Evolutionary conservation across 2,113 vertebrate species (phyloP), one percentile per base, ranked within the genome.

Genomic region (Rhinichthys klamathensis): DNA sequence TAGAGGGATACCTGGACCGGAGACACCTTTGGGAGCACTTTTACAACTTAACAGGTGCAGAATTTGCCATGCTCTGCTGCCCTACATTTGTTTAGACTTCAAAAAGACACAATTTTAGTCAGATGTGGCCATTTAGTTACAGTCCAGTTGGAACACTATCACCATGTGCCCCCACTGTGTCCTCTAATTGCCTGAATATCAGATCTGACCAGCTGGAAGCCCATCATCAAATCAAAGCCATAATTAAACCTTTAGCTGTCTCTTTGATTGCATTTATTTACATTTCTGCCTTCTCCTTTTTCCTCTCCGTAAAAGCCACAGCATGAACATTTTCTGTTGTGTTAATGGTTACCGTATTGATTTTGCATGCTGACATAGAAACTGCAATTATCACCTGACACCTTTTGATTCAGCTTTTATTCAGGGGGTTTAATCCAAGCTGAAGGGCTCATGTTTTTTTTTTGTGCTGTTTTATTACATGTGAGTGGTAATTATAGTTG

Each of bases 1-100:
- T 99, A 89, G 94, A 97, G 86, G 93, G 90, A 41, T 97, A 96
- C 91, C 94, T 99, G 91, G 96, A 99, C 92, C 92, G 93, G 90
- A 92, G 94, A 80, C 92, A 95, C 21, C 83, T 98, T 65, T 99
- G 97, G 97, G 93, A 96, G 81, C 94, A 90, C 89, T 94, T 99
- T 73, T 95, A 90, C 92, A 94, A 90, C 85, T 92, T 96, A 87
- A 92, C 96, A 97, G 97, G 98, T 99, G 95, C 92, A 18, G 18
- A 35, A 35, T 11, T 58, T 56, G 7, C 41, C 32, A 41, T 81
- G 63, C 10, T 86, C 11, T 58, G 38, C 11, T 58, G 38, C 41
- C 30, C 7, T 27, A 46, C 81, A 80, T 46, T 65, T 25, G 44
- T 73, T 44, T 60, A 32, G 63, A 27, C 58, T 58, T 58, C 44